Percentiles rank a stretch among this genome's conserved stretches.
phyloP scores from a whole-genome alignment of 2,888 invertebrate species.

The Eilema caniola region DNA sequence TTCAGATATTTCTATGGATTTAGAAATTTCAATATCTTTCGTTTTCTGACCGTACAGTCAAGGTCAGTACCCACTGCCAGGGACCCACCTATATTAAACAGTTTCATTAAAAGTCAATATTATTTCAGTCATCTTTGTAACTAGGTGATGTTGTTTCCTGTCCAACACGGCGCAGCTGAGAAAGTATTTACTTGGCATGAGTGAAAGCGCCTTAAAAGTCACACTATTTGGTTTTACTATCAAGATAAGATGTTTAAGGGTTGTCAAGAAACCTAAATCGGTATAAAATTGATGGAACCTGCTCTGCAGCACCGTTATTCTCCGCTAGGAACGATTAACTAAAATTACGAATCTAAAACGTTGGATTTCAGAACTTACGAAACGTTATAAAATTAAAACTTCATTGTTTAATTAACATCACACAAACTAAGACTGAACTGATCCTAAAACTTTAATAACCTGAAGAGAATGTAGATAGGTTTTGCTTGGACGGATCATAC shows the following conservation, averaged over 20 bases:
- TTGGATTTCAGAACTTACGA: too few relatives aligned
- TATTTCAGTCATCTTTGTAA: neutral
- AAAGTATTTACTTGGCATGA: neutral
- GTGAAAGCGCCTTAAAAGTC: conserved; percentile 9
- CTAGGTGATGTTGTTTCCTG: conserved; percentile 15
- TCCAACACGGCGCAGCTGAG: conserved; percentile 14
- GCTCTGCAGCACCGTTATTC: neutral
- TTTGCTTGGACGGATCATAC: too few relatives aligned
- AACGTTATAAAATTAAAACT: too few relatives aligned
- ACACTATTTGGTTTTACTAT: neutral
- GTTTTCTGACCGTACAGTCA: neutral
- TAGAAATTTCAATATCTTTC: neutral
- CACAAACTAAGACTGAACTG: too few relatives aligned
- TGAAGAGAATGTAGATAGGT: too few relatives aligned
- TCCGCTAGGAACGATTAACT: neutral
- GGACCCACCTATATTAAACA: neutral
- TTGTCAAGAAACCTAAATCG: neutral
- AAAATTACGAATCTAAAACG: too few relatives aligned
- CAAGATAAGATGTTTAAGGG: neutral
- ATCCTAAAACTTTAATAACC: too few relatives aligned
- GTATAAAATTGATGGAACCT: neutral
- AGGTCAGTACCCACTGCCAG: neutral
- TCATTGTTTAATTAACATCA: too few relatives aligned
- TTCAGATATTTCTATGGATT: neutral
- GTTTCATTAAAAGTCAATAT: conserved; percentile 9